phyloP scores from a whole-genome alignment of 2,113 vertebrate species.

The Nycticebus coucang region DNA sequence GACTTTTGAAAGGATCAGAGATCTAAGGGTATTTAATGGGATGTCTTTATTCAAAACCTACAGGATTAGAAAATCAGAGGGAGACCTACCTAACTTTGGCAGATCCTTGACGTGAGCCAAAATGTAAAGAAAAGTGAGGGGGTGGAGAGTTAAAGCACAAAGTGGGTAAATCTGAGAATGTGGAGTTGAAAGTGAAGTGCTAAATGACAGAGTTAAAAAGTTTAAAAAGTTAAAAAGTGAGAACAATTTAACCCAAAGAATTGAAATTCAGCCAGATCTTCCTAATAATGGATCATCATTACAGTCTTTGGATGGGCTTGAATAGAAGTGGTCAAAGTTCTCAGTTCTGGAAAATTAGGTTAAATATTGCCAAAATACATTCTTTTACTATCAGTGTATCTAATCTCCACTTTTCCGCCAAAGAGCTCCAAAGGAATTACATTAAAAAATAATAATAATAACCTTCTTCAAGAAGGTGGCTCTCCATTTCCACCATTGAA shows the following conservation, averaged over 20 bases:
- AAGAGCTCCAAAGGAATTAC: constrained; percentile 9
- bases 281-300: neutral
- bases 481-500: neutral
- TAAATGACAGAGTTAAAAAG: neutral
- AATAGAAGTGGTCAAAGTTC: neutral
- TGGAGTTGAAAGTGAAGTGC: neutral
- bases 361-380: neutral
- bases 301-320: neutral
- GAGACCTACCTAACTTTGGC: constrained; percentile 25
- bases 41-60: constrained; percentile 29
- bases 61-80: neutral
- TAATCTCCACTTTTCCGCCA: neutral
- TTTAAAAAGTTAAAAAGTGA: neutral
- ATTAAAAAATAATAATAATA: neutral
- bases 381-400: neutral
- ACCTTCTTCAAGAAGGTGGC: neutral
- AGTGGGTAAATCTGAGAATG: neutral
- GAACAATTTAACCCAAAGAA: neutral
- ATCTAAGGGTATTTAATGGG: constrained; percentile 45
- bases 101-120: constrained; percentile 30
- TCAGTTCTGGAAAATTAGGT: neutral
- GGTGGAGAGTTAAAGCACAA: neutral
- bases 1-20: constrained; percentile 35
- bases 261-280: neutral
- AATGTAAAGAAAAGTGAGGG: neutral